Percentiles rank a stretch among this genome's conserved stretches.
These are phyloP conservation scores for Trochalopteron elliotii DNA, from an alignment of 2,113 vertebrate species.

Conservation along the genomic window DNA sequence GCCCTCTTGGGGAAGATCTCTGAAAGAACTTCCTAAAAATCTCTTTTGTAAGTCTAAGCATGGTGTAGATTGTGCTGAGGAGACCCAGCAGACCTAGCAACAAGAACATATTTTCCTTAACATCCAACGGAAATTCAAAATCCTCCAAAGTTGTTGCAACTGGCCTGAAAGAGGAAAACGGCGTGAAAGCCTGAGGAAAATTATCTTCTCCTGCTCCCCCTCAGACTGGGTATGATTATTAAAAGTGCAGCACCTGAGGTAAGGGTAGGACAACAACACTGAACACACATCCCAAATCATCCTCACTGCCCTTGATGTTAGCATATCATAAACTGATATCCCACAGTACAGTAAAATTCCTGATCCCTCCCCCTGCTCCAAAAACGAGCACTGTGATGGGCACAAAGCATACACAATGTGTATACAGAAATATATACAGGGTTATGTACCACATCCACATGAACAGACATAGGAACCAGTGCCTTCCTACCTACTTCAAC, in stretches of 20 bases:
- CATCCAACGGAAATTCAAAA: background rate
- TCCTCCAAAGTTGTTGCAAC: background rate
- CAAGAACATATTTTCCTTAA: background rate
- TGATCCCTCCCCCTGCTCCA: background rate
- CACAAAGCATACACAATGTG: accelerated
- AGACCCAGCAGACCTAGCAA: background rate
- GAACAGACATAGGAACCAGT: background rate
- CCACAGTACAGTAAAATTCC: background rate
- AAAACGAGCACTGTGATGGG: background rate
- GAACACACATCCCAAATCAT: background rate
- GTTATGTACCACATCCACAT: background rate
- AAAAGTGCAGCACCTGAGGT: accelerated
- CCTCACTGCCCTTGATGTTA: background rate
- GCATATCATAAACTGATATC: background rate
- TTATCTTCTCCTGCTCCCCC: background rate
- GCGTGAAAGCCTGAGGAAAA: background rate
- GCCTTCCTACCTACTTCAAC: background rate
- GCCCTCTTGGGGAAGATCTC: background rate
- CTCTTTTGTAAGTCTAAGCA: background rate
- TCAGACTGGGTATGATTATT: background rate
- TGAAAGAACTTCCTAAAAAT: background rate
- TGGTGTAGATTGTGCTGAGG: no score
- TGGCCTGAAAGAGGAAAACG: background rate
- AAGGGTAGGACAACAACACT: background rate
- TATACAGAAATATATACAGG: background rate